Evolutionary conservation across 2,113 vertebrate genomes (phyloP).

Genomic region (Macquaria ambigua): DNA sequence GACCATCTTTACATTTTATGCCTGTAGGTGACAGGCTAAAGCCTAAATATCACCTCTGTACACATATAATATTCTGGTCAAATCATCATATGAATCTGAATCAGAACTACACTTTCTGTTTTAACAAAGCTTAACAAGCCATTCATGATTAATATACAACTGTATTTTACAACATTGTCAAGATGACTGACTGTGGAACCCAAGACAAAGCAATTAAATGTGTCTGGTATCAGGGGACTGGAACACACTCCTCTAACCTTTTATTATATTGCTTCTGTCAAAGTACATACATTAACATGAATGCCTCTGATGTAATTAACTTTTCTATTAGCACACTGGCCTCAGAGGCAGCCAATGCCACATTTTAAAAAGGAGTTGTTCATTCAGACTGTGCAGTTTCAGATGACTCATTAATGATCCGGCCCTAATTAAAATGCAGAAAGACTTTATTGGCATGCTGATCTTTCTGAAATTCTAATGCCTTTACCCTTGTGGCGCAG

Average conservation of each 20-base stretch:
- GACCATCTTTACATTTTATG: conserved; percentile 24
- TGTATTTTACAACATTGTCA: conserved; percentile 67
- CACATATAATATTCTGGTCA: not conserved
- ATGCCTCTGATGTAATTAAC: conserved; percentile 82
- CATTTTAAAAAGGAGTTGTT: conserved; percentile 72
- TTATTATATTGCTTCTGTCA: conserved; percentile 81
- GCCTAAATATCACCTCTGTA: not conserved
- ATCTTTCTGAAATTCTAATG: conserved; percentile 55
- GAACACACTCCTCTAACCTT: conserved; percentile 79
- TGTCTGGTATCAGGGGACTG: conserved; percentile 75
- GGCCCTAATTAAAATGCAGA: conserved; percentile 75
- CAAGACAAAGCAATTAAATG: conserved; percentile 80
- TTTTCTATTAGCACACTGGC: conserved; percentile 83
- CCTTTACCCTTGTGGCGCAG: conserved; percentile 35
- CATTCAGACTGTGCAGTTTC: conserved; percentile 67
- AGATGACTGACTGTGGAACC: conserved; percentile 67
- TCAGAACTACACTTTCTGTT: conserved; percentile 16
- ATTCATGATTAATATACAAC: conserved; percentile 48
- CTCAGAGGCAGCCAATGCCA: conserved; percentile 75
- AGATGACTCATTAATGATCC: conserved; percentile 76
- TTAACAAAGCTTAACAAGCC: conserved; percentile 36
- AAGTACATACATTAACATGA: conserved; percentile 83
- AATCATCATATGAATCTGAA: conserved; percentile 23
- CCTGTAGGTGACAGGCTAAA: not conserved
- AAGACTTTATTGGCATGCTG: conserved; percentile 57